Evolutionary conservation across 1,140 invertebrate genomes (phyloP).

Genomic region (Pseudomyrmex flavicornis): DNA sequence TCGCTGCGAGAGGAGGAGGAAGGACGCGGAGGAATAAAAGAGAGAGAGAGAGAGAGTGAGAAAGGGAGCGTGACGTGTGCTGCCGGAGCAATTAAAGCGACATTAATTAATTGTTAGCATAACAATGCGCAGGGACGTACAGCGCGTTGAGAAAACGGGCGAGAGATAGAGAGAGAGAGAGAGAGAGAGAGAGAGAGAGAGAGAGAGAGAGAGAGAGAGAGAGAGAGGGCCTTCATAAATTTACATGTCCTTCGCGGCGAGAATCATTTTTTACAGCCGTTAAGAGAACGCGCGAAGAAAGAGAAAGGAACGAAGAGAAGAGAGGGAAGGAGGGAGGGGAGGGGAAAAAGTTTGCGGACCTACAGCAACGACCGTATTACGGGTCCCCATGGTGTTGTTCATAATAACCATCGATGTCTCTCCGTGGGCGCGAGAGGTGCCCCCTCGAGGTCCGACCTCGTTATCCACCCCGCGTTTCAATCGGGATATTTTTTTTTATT

Average conservation of each 20-base stretch:
- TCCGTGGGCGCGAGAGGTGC: slow-evolving; percentile 67
- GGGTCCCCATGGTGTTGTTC: slow-evolving; percentile 82
- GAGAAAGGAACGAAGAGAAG: neutral
- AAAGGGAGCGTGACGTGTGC: slow-evolving; percentile 35
- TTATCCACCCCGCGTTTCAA: slow-evolving; percentile 63
- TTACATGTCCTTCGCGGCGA: slow-evolving; percentile 84
- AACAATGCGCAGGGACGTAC: slow-evolving; percentile 74
- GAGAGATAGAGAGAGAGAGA: neutral
- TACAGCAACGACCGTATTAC: slow-evolving; percentile 81
- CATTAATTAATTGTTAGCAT: slow-evolving; percentile 83
- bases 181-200: neutral
- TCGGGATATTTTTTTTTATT: slow-evolving; percentile 49
- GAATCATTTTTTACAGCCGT: slow-evolving; percentile 84
- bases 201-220: neutral
- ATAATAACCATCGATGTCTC: slow-evolving; percentile 83
- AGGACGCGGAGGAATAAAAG: neutral
- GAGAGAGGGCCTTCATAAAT: slow-evolving; percentile 82
- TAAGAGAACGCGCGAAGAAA: slow-evolving; percentile 71
- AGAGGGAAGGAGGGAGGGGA: slow-evolving; percentile 61
- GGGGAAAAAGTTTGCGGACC: slow-evolving; percentile 73
- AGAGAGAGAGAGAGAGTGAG: neutral
- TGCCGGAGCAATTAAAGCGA: slow-evolving; percentile 78
- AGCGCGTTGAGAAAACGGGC: slow-evolving; percentile 60
- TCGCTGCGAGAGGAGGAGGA: neutral
- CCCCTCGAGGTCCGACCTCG: slow-evolving; percentile 66